A percentile compares a stretch with the other conserved stretches of the same genome.
phyloP scores from a whole-genome alignment of 2,113 vertebrate species.

The Prunella fulvescens region DNA sequence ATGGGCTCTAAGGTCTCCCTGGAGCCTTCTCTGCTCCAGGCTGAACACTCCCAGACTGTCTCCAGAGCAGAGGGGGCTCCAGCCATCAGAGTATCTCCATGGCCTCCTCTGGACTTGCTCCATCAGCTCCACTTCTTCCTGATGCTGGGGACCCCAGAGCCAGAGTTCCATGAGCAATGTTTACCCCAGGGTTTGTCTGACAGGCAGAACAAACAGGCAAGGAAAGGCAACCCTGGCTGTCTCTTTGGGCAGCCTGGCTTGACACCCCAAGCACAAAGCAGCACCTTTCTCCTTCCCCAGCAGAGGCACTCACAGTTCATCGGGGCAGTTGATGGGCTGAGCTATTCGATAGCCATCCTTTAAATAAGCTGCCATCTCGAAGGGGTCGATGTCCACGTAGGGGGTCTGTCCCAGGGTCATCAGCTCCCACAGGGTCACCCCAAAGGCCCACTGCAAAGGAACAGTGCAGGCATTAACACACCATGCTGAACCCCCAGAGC shows the following conservation, averaged over 20 bases:
- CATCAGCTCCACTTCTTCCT: neutral
- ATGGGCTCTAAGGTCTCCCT: neutral
- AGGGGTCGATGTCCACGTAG: conserved; percentile 97
- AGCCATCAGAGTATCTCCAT: neutral
- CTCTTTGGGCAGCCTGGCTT: neutral
- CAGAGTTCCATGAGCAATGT: neutral
- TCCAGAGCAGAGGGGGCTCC: neutral
- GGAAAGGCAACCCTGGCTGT: neutral
- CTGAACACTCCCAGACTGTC: neutral
- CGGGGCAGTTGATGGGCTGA: conserved; percentile 98
- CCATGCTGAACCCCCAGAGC: neutral
- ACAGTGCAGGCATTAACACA: neutral
- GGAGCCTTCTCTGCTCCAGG: neutral
- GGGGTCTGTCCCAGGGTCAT: conserved; percentile 99
- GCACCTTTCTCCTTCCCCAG: neutral
- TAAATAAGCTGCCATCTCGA: conserved; percentile 98
- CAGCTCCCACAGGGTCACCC: conserved; percentile 95
- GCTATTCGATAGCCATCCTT: conserved; percentile 99
- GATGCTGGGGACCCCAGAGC: neutral
- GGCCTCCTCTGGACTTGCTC: neutral
- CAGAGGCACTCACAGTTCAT: conserved; percentile 87
- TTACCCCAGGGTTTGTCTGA: neutral
- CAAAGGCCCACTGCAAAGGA: conserved; percentile 91
- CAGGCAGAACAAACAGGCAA: neutral
- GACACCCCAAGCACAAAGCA: rapidly evolving